These are phyloP conservation scores for Drosophila kikkawai DNA, from an alignment of 1,140 invertebrate species.

Conservation along the genomic window DNA sequence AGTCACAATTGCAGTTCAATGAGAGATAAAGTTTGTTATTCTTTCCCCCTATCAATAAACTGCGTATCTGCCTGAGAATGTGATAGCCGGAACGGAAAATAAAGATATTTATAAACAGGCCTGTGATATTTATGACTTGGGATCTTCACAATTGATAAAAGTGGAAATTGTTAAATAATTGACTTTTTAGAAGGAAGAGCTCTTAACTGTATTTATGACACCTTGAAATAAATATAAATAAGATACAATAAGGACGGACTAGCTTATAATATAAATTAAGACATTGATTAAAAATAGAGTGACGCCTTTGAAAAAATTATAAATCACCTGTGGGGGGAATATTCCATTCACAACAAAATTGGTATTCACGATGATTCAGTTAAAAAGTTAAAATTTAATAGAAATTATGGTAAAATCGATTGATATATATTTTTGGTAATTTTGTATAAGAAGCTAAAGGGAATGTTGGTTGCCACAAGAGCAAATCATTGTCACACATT, in stretches of 20 bases:
- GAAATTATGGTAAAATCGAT: neutral
- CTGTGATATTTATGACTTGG: slow-evolving; percentile 23
- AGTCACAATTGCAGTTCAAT: slow-evolving; percentile 32
- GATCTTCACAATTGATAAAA: slow-evolving; percentile 9
- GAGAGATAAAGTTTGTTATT: slow-evolving; percentile 42
- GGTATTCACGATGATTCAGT: neutral
- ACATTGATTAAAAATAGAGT: slow-evolving; percentile 3
- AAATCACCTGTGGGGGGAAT: neutral
- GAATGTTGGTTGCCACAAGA: too few relatives aligned
- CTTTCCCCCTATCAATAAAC: slow-evolving; percentile 15
- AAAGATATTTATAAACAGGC: slow-evolving; percentile 27
- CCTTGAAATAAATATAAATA: neutral
- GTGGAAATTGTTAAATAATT: slow-evolving; percentile 25
- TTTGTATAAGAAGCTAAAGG: neutral
- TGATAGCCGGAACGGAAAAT: slow-evolving; percentile 14
- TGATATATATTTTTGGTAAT: neutral
- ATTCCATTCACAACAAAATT: slow-evolving; percentile 3
- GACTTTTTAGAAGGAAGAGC: neutral
- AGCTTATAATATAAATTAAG: slow-evolving; percentile 1
- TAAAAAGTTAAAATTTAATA: neutral
- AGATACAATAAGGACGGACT: neutral
- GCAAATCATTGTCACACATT: neutral
- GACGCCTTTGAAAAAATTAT: neutral
- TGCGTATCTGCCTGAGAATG: slow-evolving; percentile 7
- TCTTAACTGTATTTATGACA: neutral